Evolutionary conservation across 2,888 invertebrate genomes (phyloP), one percentile per base, ranked within the genome.

Genomic region (Latheticus oryzae): DNA sequence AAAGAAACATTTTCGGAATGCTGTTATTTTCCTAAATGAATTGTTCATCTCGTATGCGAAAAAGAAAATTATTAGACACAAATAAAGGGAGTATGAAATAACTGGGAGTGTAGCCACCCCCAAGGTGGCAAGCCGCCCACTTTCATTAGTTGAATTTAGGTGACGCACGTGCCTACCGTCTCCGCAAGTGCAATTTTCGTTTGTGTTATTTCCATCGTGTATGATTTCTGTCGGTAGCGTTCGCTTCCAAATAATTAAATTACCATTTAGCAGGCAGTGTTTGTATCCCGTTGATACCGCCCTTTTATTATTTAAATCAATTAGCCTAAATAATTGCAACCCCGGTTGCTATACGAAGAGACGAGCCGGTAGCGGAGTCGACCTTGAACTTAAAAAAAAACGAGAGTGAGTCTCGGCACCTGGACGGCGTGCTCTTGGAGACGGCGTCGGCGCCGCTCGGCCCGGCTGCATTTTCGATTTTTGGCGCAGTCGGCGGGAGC

Each of bases 401-500:
- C 15, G 37, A 37, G 17, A 37, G 37, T 37, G n/a, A 3, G 33
- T 33, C 13, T 5, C 8, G 33, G 33, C 26, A 26, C 26, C 26
- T 26, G 37, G 37, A 3, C 16, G 37, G 4, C 26, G 5, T 26
- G 40, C 9, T 9, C 12, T 15, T 15, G 28, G 23, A 51, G 52
- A 52, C 24, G 52, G 52, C 52, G 52, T 52, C 52, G 52, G 52
- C 52, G 52, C 52, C 52, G 42, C 51, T 16, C 7, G 19, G 51
- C 50, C 37, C 50, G 50, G 51, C 16, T 52, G 40, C 52, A 42
- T 40, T 43, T 55, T 55, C 55, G 55, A 55, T 55, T 55, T 55
- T 53, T 32, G 40, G 52, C 52, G 40, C 19, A 32, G 48, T 23
- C 47, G 35, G 32, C 32, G 15, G 30, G 13, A 45, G 24, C 43